phyloP scores from a whole-genome alignment of 2,113 vertebrate genomes.

The Phrynocephalus versicolor region DNA sequence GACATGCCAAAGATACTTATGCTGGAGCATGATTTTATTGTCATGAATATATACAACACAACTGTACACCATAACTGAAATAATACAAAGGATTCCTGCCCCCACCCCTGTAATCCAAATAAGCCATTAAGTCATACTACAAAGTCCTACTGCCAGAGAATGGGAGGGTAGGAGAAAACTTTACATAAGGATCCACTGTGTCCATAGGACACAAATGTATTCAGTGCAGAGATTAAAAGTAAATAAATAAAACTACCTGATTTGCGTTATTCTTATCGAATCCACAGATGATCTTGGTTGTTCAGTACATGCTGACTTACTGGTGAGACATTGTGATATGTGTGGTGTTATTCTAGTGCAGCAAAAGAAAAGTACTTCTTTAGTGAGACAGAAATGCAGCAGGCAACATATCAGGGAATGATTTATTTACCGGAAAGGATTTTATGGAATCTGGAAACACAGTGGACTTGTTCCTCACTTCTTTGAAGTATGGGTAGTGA shows the following conservation, averaged over 20 bases:
- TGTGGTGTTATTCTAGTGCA: neutral
- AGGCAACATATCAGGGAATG: neutral
- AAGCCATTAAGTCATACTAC: conserved; percentile 60
- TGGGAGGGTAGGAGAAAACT: conserved; percentile 54
- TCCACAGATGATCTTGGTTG: neutral
- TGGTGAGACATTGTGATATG: neutral
- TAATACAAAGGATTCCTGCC: conserved; percentile 57
- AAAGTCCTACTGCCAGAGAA: conserved; percentile 43
- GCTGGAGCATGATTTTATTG: conserved; percentile 63
- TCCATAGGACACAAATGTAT: conserved; percentile 80
- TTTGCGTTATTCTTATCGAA: conserved; percentile 51
- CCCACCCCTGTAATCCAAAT: conserved; percentile 47
- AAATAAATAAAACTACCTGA: conserved; percentile 70
- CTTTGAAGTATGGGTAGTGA: neutral
- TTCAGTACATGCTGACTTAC: conserved; percentile 19
- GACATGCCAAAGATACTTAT: conserved; percentile 25
- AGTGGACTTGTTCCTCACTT: neutral
- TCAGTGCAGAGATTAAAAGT: conserved; percentile 69
- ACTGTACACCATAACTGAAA: conserved; percentile 67
- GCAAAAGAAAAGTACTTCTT: neutral
- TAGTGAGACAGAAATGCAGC: neutral
- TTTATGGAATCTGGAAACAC: neutral
- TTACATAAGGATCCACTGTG: conserved; percentile 68
- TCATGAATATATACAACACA: conserved; percentile 74
- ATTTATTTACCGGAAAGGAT: neutral